These are phyloP conservation scores for Tromatobia lineatoria DNA, from an alignment of 2,888 invertebrate genomes.

Conservation along the genomic window DNA sequence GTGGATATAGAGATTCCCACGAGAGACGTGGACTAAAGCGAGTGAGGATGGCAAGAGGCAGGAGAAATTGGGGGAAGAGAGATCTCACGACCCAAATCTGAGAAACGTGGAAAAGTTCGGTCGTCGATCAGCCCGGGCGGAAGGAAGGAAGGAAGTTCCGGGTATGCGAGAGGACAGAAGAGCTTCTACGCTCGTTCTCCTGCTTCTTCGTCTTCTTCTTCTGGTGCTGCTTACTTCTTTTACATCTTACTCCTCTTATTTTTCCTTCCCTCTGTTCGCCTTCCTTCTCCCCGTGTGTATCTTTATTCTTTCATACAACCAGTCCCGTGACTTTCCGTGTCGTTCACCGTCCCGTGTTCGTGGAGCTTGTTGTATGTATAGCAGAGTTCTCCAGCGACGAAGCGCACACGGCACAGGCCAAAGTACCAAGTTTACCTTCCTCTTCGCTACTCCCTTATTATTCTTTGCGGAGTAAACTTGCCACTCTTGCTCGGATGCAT, in stretches of 20 bases:
- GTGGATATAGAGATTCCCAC: constrained; percentile 35
- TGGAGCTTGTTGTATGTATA: constrained; percentile 28
- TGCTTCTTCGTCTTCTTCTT: constrained; percentile 66
- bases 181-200: constrained; percentile 76
- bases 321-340: constrained; percentile 61
- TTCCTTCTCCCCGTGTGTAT: constrained; percentile 60
- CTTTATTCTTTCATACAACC: constrained; percentile 68
- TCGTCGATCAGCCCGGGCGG: constrained; percentile 84
- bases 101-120: constrained; percentile 83
- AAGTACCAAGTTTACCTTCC: constrained; percentile 71
- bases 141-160: constrained; percentile 84
- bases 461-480: constrained; percentile 70
- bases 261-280: constrained; percentile 53
- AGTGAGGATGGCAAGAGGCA: constrained; percentile 48
- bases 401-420: constrained; percentile 33
- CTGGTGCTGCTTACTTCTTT: constrained; percentile 62
- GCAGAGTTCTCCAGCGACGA: neutral
- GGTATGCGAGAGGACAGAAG: constrained; percentile 77
- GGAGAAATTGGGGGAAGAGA: constrained; percentile 64
- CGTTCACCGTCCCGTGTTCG: constrained; percentile 52
- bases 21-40: constrained; percentile 31
- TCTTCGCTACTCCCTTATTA: constrained; percentile 66
- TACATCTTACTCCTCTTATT: constrained; percentile 73
- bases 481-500: constrained; percentile 64
- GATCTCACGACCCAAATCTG: constrained; percentile 83